Base-by-base conservation (phyloP, 1,140 invertebrate species). In the Drosophila sechellia region DNA sequence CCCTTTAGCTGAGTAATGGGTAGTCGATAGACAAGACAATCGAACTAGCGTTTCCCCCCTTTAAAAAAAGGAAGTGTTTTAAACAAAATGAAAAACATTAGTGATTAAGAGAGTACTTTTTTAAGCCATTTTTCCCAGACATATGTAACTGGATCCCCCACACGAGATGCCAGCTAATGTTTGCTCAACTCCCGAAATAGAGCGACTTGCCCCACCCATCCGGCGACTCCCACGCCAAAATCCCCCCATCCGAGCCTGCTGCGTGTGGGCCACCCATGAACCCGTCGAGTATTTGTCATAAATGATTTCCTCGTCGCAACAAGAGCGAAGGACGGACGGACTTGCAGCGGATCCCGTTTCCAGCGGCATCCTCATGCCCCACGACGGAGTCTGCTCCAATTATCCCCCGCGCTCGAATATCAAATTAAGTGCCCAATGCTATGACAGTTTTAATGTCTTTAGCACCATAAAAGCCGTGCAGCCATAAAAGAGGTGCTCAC, bases 361-460 rank as follows among this genome's bases (percentile, higher is more conserved):
- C 71, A 74, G 45, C 43, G 54, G 55, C 60, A 57, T 43, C 55
- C 64, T 35, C 27, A 40, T 42, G 45, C 64, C 31, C 65, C 60
- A 65, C 45, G 37, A 42, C 27, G 60, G 37, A 64, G 76, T 87
- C 84, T 70, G 80, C 59, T 79, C 79, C 84, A 89, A 87, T 87
- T 87, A 87, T 84, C 64, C 76, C 72, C 60, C 50, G 70, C 50
- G 70, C 84, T 80, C 84, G 79, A 77, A 79, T 87, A 87, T 89
- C 84, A 89, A 84, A 87, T 87, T 87, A 87, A 87, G 84, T 89
- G 79, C 72, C 79, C 79, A 69, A 64, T 77, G 84, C 79, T 80
- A 70, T 89, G 84, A 87, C 84, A 87, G 79, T 87, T 87, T 87
- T 87, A 89, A 87, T 87, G 84, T 87, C 64, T 87, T 89, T 84